Conservation (phyloP, 2,113 vertebrate species). For the Dicaeum eximium region DNA sequence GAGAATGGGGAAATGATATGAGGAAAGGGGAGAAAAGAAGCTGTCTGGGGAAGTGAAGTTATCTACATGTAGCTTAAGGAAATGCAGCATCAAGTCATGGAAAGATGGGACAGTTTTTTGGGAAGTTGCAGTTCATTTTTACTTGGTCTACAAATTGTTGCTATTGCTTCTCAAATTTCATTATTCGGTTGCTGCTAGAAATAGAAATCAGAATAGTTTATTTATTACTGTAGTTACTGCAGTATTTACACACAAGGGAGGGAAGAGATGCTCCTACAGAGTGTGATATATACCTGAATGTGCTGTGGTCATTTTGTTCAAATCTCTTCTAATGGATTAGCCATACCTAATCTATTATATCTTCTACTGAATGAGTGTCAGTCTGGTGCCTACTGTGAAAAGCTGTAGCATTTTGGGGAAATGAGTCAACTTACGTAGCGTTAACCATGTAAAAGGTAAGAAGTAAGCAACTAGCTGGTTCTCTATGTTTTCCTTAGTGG, state of each 20-base stretch:
- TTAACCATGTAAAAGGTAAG: not conserved
- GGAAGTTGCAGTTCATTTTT: not conserved
- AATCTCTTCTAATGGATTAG: not conserved
- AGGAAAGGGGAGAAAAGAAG: not conserved
- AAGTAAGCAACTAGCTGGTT: not conserved
- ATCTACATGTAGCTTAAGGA: not conserved
- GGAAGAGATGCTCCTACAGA: not conserved
- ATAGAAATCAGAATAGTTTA: not conserved
- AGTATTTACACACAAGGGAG: not conserved
- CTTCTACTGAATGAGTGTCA: not conserved
- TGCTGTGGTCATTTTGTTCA: not conserved
- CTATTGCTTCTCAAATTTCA: not conserved
- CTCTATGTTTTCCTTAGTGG: not conserved
- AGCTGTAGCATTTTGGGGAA: not conserved
- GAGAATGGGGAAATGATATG: not conserved
- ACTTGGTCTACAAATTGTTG: not conserved
- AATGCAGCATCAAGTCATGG: not conserved
- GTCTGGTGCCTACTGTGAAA: rapidly evolving
- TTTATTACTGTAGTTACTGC: not conserved
- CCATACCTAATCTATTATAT: not conserved
- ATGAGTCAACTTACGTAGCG: not conserved
- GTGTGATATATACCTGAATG: not conserved
- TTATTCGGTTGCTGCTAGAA: not conserved
- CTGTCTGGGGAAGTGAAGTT: not conserved
- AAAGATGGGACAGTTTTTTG: not conserved